Evolutionary conservation across 37 sponge, comb jelly and placozoan genomes (phyloP).

Genomic region (Haliclona indistincta): DNA sequence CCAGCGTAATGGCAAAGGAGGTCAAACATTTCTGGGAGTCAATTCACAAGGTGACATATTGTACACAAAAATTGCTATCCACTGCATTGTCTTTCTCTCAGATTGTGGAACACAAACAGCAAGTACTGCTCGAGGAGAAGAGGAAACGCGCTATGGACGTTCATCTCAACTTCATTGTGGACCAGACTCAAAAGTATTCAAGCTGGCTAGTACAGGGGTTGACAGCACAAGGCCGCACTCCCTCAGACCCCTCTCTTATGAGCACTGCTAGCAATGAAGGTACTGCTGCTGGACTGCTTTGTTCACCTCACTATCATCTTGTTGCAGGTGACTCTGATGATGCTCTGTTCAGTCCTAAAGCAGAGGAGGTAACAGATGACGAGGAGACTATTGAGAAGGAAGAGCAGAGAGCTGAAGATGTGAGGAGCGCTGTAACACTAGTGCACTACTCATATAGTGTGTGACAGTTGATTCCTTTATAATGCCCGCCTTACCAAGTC

Average conservation of each 20-base stretch:
- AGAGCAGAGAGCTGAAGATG: constrained; percentile 39
- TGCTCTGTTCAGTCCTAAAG: constrained; percentile 33
- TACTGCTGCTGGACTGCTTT: not conserved
- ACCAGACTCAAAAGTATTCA: constrained; percentile 96
- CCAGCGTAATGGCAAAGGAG: constrained; percentile 90
- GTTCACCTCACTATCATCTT: not conserved
- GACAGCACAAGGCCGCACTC: not conserved
- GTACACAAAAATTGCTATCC: not conserved
- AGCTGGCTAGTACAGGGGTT: constrained; percentile 91
- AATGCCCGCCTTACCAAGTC: no score
- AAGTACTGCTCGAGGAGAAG: constrained; percentile 78
- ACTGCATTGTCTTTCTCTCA: not conserved
- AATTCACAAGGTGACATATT: constrained; percentile 55
- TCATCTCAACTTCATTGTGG: constrained; percentile 90
- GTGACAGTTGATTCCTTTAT: no score
- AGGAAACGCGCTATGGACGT: constrained; percentile 83
- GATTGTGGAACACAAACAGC: constrained; percentile 84
- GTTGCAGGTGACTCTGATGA: constrained; percentile 19
- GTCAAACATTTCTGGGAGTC: constrained; percentile 88
- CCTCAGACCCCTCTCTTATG: not conserved
- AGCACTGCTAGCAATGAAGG: not conserved
- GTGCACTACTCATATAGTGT: no score
- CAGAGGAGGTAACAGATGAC: constrained; percentile 75
- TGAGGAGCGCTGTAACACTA: no score
- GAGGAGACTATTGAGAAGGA: constrained; percentile 89